These are phyloP conservation scores for Macquaria australasica DNA, from an alignment of 2,113 vertebrate genomes.

Conservation along the genomic window DNA sequence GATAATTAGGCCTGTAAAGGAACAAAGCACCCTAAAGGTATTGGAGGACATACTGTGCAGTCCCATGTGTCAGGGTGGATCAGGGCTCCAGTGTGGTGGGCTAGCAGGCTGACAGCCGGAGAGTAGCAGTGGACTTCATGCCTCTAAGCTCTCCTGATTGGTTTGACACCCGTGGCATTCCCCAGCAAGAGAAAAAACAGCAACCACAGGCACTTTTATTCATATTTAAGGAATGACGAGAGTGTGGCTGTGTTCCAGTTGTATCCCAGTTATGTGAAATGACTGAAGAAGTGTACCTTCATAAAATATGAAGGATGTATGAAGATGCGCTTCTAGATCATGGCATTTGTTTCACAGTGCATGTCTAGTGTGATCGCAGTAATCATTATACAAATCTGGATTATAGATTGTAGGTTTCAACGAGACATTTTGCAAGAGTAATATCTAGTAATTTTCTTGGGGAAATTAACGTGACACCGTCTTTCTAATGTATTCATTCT, in stretches of 20 bases:
- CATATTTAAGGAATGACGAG: conserved; percentile 12
- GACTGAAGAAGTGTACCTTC: background rate
- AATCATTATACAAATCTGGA: background rate
- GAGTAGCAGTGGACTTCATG: conserved; percentile 53
- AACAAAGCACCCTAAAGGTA: conserved; percentile 36
- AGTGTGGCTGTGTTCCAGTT: conserved; percentile 1
- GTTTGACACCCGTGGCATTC: conserved; percentile 70
- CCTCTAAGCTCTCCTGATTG: conserved; percentile 61
- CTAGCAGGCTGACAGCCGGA: conserved; percentile 65
- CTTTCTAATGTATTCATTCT: conserved; percentile 1
- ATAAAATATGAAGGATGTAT: conserved; percentile 35
- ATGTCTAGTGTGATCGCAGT: background rate
- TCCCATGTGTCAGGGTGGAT: conserved; percentile 64
- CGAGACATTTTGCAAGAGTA: background rate
- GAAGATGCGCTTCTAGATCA: background rate
- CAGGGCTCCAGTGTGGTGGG: conserved; percentile 45
- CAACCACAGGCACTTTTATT: conserved; percentile 20
- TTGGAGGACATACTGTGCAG: conserved; percentile 30
- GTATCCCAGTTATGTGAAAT: conserved; percentile 15
- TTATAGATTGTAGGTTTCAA: background rate
- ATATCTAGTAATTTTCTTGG: background rate
- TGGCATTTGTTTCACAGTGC: background rate
- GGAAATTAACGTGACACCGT: background rate
- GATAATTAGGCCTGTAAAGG: conserved; percentile 40
- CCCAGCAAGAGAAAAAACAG: conserved; percentile 33